These are phyloP conservation scores for Lasioglossum morio DNA, from an alignment of 2,888 invertebrate species.

Conservation along the genomic window DNA sequence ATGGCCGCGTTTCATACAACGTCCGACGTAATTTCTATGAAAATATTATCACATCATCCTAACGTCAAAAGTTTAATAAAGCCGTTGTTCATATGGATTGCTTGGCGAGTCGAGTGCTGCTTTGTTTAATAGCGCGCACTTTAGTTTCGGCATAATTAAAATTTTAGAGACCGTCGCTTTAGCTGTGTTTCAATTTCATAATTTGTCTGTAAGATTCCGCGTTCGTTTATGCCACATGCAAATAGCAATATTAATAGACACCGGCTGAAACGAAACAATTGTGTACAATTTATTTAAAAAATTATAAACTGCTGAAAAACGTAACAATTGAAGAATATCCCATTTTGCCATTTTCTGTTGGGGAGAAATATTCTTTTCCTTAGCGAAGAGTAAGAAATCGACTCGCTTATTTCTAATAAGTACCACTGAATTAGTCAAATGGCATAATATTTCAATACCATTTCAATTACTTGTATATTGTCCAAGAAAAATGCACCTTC, in stretches of 20 bases:
- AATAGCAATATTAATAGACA: background rate
- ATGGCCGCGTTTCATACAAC: background rate
- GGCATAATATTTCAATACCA: background rate
- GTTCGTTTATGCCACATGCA: background rate
- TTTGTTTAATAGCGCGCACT: background rate
- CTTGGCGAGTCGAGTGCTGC: background rate
- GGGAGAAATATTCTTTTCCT: background rate
- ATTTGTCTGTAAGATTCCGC: background rate
- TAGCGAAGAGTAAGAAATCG: background rate
- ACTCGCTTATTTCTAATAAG: background rate
- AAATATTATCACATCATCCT: conserved; percentile 43
- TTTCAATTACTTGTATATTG: background rate
- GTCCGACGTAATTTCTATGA: conserved; percentile 51
- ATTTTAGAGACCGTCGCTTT: background rate
- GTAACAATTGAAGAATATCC: no score
- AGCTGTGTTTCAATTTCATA: background rate
- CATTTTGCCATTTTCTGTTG: background rate
- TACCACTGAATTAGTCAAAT: background rate
- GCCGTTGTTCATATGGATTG: background rate
- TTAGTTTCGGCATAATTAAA: background rate
- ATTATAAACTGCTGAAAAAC: no score
- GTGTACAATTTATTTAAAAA: background rate
- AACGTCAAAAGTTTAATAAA: conserved; percentile 48
- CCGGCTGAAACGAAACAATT: background rate
- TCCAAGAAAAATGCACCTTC: background rate